Evolutionary conservation across 2,797 vertebrate genomes (phyloP).

Genomic region (Poecilia picta): DNA sequence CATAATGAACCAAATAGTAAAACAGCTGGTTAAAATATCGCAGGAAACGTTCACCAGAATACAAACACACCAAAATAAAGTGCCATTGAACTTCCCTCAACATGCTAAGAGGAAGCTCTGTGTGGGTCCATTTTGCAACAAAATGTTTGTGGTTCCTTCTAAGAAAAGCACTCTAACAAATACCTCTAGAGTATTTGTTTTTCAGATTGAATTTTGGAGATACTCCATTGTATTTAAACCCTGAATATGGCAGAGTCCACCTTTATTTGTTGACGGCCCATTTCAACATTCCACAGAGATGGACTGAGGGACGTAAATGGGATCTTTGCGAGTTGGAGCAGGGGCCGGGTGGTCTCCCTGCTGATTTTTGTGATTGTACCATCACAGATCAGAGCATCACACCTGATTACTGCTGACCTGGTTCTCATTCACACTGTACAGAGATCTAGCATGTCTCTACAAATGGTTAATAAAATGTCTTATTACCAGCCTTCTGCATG

Average conservation of each 20-base stretch:
- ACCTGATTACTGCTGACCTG: constrained; percentile 61
- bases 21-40: constrained; percentile 20
- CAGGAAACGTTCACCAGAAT: constrained; percentile 19
- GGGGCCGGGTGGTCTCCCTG: constrained; percentile 31
- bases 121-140: constrained; percentile 21
- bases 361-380: constrained; percentile 46
- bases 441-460: constrained; percentile 84
- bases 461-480: constrained; percentile 85
- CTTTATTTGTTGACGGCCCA: constrained; percentile 1
- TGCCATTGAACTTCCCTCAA: neutral
- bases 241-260: constrained; percentile 4
- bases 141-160: constrained; percentile 46
- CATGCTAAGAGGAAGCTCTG: neutral
- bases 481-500: constrained; percentile 69
- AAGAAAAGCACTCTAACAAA: constrained; percentile 30
- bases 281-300: constrained; percentile 52
- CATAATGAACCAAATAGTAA: constrained; percentile 58
- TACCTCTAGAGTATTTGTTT: constrained; percentile 7
- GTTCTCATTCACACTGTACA: constrained; percentile 80
- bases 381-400: constrained; percentile 63
- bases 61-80: constrained; percentile 20
- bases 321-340: constrained; percentile 46
- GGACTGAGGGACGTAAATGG: constrained; percentile 47
- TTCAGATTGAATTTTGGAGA: constrained; percentile 6
- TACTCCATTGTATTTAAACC: constrained; percentile 34